Percentiles rank a stretch among this genome's conserved stretches.
Evolutionary conservation across 2,113 vertebrate species (phyloP).

Genomic region (Mustelus asterias): DNA sequence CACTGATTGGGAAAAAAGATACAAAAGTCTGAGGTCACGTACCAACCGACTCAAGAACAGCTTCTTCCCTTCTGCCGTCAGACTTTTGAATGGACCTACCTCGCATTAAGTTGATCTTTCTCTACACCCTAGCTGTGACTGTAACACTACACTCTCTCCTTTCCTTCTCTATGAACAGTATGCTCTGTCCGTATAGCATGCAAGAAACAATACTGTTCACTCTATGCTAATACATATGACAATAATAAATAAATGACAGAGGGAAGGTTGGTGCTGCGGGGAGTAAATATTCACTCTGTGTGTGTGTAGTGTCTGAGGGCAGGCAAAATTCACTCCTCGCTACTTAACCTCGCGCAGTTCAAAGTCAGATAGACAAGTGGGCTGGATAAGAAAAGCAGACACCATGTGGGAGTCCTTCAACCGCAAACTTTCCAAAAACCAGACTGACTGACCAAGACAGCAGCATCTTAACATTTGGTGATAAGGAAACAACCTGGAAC

Average conservation of each 20-base stretch:
- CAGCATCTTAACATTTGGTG: not conserved
- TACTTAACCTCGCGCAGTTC: not conserved
- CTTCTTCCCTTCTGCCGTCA: too few relatives aligned
- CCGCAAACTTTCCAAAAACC: not conserved
- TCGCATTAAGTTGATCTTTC: too few relatives aligned
- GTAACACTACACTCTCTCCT: too few relatives aligned
- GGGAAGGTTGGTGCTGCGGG: not conserved
- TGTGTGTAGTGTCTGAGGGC: not conserved
- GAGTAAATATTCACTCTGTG: not conserved
- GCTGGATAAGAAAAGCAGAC: not conserved
- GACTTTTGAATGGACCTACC: too few relatives aligned
- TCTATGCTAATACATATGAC: too few relatives aligned
- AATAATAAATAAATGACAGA: not conserved
- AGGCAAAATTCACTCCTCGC: not conserved
- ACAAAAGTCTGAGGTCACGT: too few relatives aligned
- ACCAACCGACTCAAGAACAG: too few relatives aligned
- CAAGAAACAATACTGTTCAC: too few relatives aligned
- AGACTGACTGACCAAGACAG: not conserved
- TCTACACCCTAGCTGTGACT: too few relatives aligned
- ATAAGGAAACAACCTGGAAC: not conserved
- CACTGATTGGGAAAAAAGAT: too few relatives aligned
- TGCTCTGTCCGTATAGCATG: too few relatives aligned
- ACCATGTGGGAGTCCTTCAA: not conserved
- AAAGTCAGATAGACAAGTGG: not conserved
- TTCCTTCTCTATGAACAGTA: too few relatives aligned